phyloP scores from a whole-genome alignment of 2,888 invertebrate species.

The Temnothorax ravouxi region DNA sequence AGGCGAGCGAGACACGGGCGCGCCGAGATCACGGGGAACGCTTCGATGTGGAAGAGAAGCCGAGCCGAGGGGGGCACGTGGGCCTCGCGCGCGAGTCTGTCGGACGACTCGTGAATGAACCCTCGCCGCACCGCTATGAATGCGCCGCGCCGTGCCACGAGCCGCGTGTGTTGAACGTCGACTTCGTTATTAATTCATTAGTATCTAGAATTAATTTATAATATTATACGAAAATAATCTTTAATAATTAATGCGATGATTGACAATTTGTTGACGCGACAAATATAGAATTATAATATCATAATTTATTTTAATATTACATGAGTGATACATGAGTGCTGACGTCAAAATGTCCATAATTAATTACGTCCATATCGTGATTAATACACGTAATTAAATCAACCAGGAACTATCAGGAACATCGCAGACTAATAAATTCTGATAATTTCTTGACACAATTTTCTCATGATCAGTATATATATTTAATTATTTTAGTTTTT shows the following conservation, averaged over 20 bases:
- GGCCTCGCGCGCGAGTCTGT: constrained; percentile 25
- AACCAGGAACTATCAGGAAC: neutral
- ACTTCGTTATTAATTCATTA: constrained; percentile 38
- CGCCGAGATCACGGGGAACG: neutral
- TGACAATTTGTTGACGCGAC: neutral
- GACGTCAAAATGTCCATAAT: neutral
- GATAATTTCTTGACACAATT: neutral
- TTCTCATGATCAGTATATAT: neutral
- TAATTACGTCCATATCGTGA: neutral
- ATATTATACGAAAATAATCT: neutral
- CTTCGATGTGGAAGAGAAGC: constrained; percentile 6
- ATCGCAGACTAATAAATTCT: neutral
- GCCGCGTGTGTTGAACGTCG: neutral
- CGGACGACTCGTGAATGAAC: constrained; percentile 53
- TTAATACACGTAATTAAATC: neutral
- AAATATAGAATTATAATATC: neutral
- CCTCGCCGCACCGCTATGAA: constrained; percentile 59
- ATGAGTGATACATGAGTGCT: neutral
- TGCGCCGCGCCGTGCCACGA: constrained; percentile 30
- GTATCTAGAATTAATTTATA: neutral
- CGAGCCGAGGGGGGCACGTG: constrained; percentile 41
- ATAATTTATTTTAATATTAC: constrained; percentile 1
- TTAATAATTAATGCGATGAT: neutral
- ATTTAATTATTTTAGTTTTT: neutral
- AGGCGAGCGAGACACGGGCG: constrained; percentile 1